Base-by-base conservation (phyloP, 2,888 invertebrate species). In the Ctenicera cuprea region DNA sequence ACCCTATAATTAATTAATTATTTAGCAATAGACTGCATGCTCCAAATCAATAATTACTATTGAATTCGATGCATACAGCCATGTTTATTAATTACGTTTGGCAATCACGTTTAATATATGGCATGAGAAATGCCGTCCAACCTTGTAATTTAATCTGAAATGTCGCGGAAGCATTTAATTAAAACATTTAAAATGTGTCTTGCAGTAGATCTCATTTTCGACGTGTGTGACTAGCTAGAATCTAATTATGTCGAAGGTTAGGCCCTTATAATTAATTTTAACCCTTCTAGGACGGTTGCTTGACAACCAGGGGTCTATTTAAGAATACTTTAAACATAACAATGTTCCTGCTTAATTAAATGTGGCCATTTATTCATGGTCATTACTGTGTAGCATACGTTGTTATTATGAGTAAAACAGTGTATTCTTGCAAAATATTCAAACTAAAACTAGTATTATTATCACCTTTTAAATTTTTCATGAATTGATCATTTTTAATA, bases 161-260 rank as follows among this genome's bases (percentile, higher is more conserved):
- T 37, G 30, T 57, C 33, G 16, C 30, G 50, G 64, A 50, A 64
- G 45, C 26, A 16, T 26, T 43, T 63, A 43, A 41, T 45, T 63
- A 63, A 22, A 30, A 33, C 30, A 33, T 33, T 18, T 18, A 14
- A 16, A 12, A 33, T 33, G 18, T 50, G 3, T 33, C 11, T 33
- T 57, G 57, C 11, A 30, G n/a, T 16, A 54, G 30, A 57, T 57
- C 50, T 22, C 18, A 50, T 50, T 50, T 20, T 22, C 22, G 20
- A 50, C 50, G 22, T 59, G 45, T 16, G 26, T 63, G 65, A 65
- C 54, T 43, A 43, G 57, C 38, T 67, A 20, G 22, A 45, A 20
- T 67, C 54, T 67, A 18, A 67, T 67, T 57, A 67, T 22, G 66
- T 26, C 57, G 57, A 57, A 67, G 66, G 43, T 57, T 54, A 14